Evolutionary conservation across 2,113 vertebrate genomes (phyloP), one percentile per base, ranked within the genome.

Genomic region (Thomomys bottae): DNA sequence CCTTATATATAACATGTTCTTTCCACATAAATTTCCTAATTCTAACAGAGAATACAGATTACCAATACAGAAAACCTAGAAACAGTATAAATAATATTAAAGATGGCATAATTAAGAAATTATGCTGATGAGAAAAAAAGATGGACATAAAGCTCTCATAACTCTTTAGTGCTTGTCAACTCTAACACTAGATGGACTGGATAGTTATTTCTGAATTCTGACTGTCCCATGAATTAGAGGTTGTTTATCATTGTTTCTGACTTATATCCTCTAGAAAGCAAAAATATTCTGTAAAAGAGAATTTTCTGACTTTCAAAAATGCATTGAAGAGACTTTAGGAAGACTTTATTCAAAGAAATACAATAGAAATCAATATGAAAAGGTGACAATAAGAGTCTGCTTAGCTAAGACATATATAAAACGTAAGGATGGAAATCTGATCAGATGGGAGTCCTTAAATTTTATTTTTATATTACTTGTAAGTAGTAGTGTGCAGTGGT

Each of bases 111-210:
- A 30, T 91, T 40, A 4, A 84, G 9, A 36, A 20, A 68, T n/a
- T n/a, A n/a, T n/a, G n/a, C n/a, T n/a, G n/a, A n/a, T 0, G 1
- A 2, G 3, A 57, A 54, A 12, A 68, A 63, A 30, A 36, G 1
- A 3, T 15, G 1, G 26, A 12, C n/a, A 21, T 42, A 10, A 71
- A 17, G 54, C 67, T 90, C 5, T 61, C 21, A 63, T 64, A 34
- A 61, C 2, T 75, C 2, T 54, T 6, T 30, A 42, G 36, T 5
- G 5, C 30, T 88, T 63, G 5, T 82, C 38, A 59, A 2, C 1
- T 28, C 1, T 49, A 12, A 17, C 23, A 79, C 42, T 84, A 71
- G 49, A 54, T n/a, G 18, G 1, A 21, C 24, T 45, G 8, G 5
- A 40, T 63, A 61, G 64, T 42, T 89, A 28, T 30, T 87, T 71